phyloP scores from a whole-genome alignment of 2,797 vertebrate species.

The Poecilia picta region DNA sequence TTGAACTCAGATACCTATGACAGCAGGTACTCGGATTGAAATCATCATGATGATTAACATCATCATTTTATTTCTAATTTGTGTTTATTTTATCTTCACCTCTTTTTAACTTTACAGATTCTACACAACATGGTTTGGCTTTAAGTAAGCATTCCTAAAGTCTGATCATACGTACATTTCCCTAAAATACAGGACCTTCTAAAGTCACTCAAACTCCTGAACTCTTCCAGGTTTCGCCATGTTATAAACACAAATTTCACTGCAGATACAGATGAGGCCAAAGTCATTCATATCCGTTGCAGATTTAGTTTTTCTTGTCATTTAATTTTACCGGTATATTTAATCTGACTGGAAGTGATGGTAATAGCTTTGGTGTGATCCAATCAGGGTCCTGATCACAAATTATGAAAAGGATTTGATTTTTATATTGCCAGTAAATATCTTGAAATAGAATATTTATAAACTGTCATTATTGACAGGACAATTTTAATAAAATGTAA shows the following conservation, averaged over 20 bases:
- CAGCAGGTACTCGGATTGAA: conserved; percentile 84
- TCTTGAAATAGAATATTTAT: background rate
- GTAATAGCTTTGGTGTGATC: background rate
- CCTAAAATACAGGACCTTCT: conserved; percentile 5
- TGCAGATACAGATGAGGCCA: background rate
- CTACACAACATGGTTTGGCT: conserved; percentile 85
- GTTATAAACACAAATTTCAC: background rate
- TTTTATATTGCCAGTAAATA: background rate
- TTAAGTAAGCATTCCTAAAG: conserved; percentile 83
- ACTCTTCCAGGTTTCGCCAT: background rate
- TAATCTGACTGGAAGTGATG: background rate
- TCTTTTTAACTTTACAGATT: conserved; percentile 78
- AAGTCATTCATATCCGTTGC: background rate
- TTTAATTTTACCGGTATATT: background rate
- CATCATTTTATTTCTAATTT: background rate
- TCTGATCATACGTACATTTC: conserved; percentile 20
- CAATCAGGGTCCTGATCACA: background rate
- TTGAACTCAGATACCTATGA: conserved; percentile 89
- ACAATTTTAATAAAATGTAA: background rate
- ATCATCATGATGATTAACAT: background rate
- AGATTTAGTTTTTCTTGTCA: background rate
- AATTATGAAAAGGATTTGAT: background rate
- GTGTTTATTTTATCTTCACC: conserved; percentile 25
- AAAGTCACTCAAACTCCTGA: background rate
- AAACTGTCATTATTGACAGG: background rate